phyloP scores from a whole-genome alignment of 92 coral and sea anemone species.

The Phenganax marumi region DNA sequence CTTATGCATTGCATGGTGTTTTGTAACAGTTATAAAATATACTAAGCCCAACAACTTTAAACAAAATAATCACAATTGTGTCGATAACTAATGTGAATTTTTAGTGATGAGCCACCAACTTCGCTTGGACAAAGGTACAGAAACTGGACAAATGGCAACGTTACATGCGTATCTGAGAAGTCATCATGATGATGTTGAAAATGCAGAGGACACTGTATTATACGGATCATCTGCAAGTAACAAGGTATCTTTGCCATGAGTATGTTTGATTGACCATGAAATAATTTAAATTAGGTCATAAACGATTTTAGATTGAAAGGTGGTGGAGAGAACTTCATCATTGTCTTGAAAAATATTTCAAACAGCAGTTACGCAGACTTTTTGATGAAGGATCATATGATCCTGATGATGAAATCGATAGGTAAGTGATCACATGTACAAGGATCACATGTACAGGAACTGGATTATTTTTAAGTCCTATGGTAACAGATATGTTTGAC shows the following conservation, averaged over 20 bases:
- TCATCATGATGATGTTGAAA: constrained; percentile 13
- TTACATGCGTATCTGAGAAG: constrained; percentile 22
- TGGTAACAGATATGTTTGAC: no score
- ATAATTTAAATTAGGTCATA: background rate
- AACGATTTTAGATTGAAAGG: background rate
- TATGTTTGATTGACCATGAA: no score
- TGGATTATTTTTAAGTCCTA: no score
- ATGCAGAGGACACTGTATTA: constrained; percentile 24
- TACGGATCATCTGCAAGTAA: constrained; percentile 34
- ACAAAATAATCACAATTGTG: no score
- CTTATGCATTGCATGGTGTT: no score
- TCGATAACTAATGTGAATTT: no score
- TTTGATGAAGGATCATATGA: constrained; percentile 20
- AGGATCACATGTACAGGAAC: no score
- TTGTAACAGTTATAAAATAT: no score
- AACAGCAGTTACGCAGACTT: background rate
- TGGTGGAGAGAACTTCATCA: constrained; percentile 24
- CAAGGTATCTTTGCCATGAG: constrained; percentile 5
- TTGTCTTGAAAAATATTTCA: constrained; percentile 11
- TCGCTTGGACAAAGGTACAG: constrained; percentile 36
- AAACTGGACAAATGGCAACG: constrained; percentile 41
- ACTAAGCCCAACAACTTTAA: no score
- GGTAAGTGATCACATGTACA: background rate
- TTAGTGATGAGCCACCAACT: constrained; percentile 24
- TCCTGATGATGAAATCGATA: constrained; percentile 2